Conservation (phyloP, 2,888 invertebrate genomes). For the Blastobasis adustella region DNA sequence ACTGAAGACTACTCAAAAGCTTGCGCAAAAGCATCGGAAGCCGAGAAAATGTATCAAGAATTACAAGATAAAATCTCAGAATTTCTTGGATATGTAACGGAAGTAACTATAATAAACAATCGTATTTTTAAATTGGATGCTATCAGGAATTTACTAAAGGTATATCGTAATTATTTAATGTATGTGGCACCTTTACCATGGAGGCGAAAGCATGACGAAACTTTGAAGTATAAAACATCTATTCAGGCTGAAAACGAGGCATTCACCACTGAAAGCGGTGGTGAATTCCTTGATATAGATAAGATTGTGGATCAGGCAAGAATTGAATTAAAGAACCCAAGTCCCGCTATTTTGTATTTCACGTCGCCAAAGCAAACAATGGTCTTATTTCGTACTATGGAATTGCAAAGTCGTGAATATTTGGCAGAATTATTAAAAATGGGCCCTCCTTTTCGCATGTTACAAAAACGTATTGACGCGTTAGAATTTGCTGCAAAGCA, state of each 20-base stretch:
- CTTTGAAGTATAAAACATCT: constrained; percentile 41
- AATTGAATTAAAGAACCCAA: constrained; percentile 46
- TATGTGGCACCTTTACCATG: constrained; percentile 60
- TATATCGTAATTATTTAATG: constrained; percentile 54
- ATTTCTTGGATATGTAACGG: constrained; percentile 47
- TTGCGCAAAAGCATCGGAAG: constrained; percentile 42
- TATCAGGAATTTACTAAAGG: constrained; percentile 51
- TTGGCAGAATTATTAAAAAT: constrained; percentile 56
- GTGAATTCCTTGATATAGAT: constrained; percentile 56
- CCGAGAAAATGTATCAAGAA: constrained; percentile 48
- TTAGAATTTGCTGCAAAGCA: constrained; percentile 45
- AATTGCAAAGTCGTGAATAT: constrained; percentile 65
- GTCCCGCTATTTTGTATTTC: constrained; percentile 44
- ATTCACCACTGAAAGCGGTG: constrained; percentile 57
- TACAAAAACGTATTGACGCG: constrained; percentile 49
- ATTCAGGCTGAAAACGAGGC: constrained; percentile 55
- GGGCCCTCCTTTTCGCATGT: constrained; percentile 40
- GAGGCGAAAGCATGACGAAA: constrained; percentile 57
- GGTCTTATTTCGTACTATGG: constrained; percentile 58
- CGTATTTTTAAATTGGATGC: constrained; percentile 61
- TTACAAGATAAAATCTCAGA: constrained; percentile 48
- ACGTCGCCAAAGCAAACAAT: constrained; percentile 51
- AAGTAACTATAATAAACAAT: constrained; percentile 51
- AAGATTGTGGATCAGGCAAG: constrained; percentile 53
- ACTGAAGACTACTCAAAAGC: constrained; percentile 66